phyloP scores from a whole-genome alignment of 2,113 vertebrate species.

The Bos taurus region DNA sequence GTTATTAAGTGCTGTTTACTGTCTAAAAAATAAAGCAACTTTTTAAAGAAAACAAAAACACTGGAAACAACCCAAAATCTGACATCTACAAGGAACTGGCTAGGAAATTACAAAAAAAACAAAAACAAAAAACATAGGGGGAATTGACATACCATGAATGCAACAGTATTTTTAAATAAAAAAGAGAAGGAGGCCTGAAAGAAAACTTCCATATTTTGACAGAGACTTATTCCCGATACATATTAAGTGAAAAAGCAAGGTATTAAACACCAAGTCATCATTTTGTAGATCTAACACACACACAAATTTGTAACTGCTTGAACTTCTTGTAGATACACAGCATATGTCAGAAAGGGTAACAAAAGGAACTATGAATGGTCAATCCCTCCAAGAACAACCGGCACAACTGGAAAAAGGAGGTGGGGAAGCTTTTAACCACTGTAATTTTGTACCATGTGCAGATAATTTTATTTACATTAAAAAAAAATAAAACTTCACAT shows the following conservation, averaged over 20 bases:
- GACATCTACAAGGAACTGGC: background rate
- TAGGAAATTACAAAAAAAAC: background rate
- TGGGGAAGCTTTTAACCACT: background rate
- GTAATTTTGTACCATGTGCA: background rate
- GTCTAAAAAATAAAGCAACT: background rate
- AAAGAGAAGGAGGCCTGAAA: background rate
- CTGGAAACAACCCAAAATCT: background rate
- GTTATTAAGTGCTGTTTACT: background rate
- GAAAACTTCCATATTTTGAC: background rate
- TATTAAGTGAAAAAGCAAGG: background rate
- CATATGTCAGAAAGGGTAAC: background rate
- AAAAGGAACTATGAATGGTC: background rate
- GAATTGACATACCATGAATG: background rate
- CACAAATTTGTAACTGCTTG: background rate
- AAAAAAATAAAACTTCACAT: background rate
- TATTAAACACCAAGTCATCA: background rate
- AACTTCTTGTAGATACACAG: background rate
- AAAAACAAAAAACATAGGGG: background rate
- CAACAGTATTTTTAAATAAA: background rate
- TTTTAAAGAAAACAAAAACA: background rate
- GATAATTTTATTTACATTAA: background rate
- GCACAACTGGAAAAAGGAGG: background rate
- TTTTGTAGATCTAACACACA: background rate
- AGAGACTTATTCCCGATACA: background rate
- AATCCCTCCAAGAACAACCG: background rate